Conservation (phyloP, 2,888 invertebrate species). For the Rhogogaster chlorosoma region DNA sequence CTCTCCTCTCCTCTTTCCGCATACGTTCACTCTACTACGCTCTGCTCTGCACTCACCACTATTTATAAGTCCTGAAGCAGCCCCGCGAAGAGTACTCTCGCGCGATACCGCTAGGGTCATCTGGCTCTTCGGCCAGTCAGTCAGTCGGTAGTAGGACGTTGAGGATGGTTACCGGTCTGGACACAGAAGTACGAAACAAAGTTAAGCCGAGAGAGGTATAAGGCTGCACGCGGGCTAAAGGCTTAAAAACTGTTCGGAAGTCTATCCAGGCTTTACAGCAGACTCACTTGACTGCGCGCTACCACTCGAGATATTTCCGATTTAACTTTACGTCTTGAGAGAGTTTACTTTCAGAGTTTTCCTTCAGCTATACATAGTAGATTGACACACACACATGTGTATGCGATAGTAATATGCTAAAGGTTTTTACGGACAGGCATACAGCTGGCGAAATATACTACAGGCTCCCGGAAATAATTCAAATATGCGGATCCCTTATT, state of each 20-base stretch:
- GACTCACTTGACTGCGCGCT: conserved; percentile 4
- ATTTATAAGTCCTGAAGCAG: conserved; percentile 57
- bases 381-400: neutral
- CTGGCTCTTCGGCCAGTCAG: conserved; percentile 39
- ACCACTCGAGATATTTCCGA: conserved; percentile 24
- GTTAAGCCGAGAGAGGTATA: neutral
- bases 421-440: neutral
- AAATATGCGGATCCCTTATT: neutral
- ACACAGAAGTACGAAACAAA: neutral
- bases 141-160: conserved; percentile 4
- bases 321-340: conserved; percentile 12
- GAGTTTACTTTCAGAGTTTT: conserved; percentile 28
- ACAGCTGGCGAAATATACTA: neutral
- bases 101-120: conserved; percentile 48
- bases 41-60: conserved; percentile 62
- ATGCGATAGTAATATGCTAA: neutral
- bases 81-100: conserved; percentile 36
- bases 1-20: conserved; percentile 49
- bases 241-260: conserved; percentile 1
- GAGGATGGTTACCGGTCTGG: neutral
- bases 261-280: neutral
- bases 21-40: conserved; percentile 40
- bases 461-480: neutral
- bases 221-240: neutral
- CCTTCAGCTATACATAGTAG: neutral